phyloP scores from a whole-genome alignment of 2,888 invertebrate species.

The Ornithoptera alexandrae region DNA sequence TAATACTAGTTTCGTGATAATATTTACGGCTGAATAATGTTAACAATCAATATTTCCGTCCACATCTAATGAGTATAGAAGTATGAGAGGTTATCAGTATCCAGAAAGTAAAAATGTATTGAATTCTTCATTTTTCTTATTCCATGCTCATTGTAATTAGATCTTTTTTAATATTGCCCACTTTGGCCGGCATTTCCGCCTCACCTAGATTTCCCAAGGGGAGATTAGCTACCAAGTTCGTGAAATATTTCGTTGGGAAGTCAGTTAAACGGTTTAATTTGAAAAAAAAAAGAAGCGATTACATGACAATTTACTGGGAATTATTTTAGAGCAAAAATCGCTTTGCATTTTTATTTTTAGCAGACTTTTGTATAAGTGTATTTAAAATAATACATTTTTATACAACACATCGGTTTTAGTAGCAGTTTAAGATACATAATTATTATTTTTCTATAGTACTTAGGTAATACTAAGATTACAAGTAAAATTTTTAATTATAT shows the following conservation, averaged over 20 bases:
- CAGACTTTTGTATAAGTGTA: no score
- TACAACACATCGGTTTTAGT: neutral
- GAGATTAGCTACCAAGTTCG: conserved; percentile 5
- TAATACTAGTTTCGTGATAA: no score
- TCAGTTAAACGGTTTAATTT: conserved; percentile 3
- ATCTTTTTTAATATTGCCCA: conserved; percentile 3
- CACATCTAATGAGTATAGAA: no score
- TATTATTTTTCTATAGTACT: no score
- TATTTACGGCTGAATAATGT: no score
- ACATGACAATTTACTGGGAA: neutral
- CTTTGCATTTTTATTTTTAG: neutral
- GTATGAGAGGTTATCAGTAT: no score
- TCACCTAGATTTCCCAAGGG: conserved; percentile 4
- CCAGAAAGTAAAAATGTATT: no score
- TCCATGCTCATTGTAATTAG: conserved; percentile 6
- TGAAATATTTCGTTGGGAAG: neutral
- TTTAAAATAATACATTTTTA: neutral
- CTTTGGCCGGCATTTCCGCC: neutral
- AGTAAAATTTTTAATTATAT: no score
- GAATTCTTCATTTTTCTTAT: neutral
- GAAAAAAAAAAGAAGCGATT: neutral
- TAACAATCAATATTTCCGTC: no score
- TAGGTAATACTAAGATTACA: no score
- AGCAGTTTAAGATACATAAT: neutral
- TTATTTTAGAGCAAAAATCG: neutral